These are phyloP conservation scores for Sparidentex hasta DNA, from an alignment of 2,797 vertebrate genomes.

Conservation along the genomic window DNA sequence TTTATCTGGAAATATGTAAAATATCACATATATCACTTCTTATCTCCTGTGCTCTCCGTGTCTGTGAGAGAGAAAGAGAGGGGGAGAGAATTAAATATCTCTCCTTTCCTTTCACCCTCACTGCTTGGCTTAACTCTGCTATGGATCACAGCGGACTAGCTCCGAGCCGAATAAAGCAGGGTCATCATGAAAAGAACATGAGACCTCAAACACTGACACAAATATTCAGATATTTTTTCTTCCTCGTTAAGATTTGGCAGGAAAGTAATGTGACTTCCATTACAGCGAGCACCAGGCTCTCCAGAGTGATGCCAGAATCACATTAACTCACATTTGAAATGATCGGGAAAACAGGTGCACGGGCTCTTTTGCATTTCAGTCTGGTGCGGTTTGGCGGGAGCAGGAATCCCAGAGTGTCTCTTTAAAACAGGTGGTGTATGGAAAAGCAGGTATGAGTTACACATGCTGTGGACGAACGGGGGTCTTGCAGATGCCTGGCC, in stretches of 20 bases:
- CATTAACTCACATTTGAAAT: conserved; percentile 16
- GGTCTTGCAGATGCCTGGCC: conserved; percentile 42
- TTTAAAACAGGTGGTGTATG: conserved; percentile 49
- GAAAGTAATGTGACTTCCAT: neutral
- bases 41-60: conserved; percentile 16
- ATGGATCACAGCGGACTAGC: conserved; percentile 52
- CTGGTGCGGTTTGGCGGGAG: conserved; percentile 11
- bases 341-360: neutral
- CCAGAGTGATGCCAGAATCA: neutral
- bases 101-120: conserved; percentile 26
- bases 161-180: conserved; percentile 49
- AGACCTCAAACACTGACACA: conserved; percentile 36
- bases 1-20: conserved; percentile 51
- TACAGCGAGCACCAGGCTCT: neutral
- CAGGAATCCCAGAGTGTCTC: conserved; percentile 27
- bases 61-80: conserved; percentile 9
- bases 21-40: conserved; percentile 47
- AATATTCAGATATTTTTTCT: conserved; percentile 24
- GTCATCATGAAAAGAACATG: conserved; percentile 64
- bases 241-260: conserved; percentile 6
- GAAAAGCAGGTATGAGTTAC: conserved; percentile 70
- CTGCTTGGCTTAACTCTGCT: conserved; percentile 54
- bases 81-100: conserved; percentile 21
- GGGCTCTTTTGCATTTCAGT: conserved; percentile 15
- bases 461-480: conserved; percentile 40